Conservation (phyloP, 2,888 invertebrate species). For the Cotesia congregata region DNA sequence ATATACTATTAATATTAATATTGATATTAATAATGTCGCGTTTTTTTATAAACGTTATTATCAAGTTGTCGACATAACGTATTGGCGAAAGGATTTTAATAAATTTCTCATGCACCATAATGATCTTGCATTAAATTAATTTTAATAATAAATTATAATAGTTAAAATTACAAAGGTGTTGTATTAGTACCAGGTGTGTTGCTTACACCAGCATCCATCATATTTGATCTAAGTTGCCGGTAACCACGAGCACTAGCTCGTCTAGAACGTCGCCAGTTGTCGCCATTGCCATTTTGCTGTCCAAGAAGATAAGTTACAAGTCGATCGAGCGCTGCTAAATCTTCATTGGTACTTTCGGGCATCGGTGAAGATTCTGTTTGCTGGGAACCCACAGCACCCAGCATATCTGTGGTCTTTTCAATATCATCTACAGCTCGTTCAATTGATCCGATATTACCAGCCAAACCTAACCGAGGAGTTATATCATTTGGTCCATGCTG, state of each 20-base stretch:
- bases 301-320: conserved; percentile 76
- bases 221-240: conserved; percentile 56
- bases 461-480: conserved; percentile 59
- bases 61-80: neutral
- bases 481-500: conserved; percentile 80
- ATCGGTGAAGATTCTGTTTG: conserved; percentile 66
- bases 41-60: neutral
- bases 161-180: conserved; percentile 54
- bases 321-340: conserved; percentile 77
- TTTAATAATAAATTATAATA: conserved; percentile 10
- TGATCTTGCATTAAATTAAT: conserved; percentile 6
- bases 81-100: conserved; percentile 21
- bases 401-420: conserved; percentile 30
- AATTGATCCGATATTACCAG: conserved; percentile 31
- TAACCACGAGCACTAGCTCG: conserved; percentile 62
- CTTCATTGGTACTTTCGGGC: conserved; percentile 68
- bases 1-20: conserved; percentile 29
- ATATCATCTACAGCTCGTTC: neutral
- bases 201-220: conserved; percentile 44
- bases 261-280: conserved; percentile 61
- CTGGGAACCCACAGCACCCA: conserved; percentile 34
- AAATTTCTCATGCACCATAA: conserved; percentile 16
- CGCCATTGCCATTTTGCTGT: conserved; percentile 65
- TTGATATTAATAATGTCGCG: conserved; percentile 13
- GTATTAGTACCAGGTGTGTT: conserved; percentile 54